These are phyloP conservation scores for Phyllotis vaccarum DNA, from an alignment of 2,797 vertebrate genomes.

Conservation along the genomic window DNA sequence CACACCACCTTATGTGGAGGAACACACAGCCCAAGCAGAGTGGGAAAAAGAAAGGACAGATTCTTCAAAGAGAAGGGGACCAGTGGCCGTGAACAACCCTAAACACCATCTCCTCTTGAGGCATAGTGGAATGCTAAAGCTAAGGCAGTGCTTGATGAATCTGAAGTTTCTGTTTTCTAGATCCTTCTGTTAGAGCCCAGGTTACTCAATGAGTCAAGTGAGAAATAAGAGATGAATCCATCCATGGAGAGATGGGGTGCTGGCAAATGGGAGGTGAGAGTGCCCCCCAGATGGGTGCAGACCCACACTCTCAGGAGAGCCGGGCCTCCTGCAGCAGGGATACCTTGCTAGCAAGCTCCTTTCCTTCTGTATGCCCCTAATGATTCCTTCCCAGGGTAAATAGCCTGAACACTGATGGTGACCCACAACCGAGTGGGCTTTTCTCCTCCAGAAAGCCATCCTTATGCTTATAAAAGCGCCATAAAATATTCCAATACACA, in stretches of 20 bases:
- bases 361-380: neutral
- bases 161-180: neutral
- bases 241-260: neutral
- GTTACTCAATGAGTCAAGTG: neutral
- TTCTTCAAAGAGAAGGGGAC: neutral
- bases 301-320: neutral
- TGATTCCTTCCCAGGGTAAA: neutral
- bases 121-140: neutral
- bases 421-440: neutral
- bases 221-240: neutral
- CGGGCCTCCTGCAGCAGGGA: too few relatives aligned
- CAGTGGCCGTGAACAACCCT: neutral
- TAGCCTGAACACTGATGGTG: neutral
- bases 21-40: neutral
- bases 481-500: constrained; percentile 63
- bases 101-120: neutral
- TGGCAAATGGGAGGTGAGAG: too few relatives aligned
- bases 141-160: neutral
- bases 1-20: neutral
- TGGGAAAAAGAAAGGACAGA: neutral
- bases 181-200: neutral
- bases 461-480: constrained; percentile 38
- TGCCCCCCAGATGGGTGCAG: neutral
- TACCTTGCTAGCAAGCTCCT: neutral
- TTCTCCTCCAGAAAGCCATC: constrained; percentile 28